Evolutionary conservation across 2,797 vertebrate species (phyloP).

Genomic region (Phylloscopus collybita): DNA sequence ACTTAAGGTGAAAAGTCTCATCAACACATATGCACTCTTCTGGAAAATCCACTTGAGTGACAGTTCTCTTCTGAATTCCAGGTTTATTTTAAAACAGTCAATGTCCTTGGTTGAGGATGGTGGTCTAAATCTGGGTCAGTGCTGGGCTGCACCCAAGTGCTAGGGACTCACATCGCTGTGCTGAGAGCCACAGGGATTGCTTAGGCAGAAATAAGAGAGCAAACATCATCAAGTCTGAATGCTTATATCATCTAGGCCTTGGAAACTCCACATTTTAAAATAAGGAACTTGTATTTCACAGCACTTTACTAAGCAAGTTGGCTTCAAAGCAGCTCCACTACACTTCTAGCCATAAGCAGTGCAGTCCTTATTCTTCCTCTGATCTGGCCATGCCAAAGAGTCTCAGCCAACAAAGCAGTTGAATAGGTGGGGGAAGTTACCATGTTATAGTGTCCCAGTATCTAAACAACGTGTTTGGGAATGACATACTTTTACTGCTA

Average conservation of each 20-base stretch:
- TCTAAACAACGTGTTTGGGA: background rate
- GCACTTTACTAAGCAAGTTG: background rate
- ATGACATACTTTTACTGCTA: background rate
- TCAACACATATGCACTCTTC: background rate
- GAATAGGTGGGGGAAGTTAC: background rate
- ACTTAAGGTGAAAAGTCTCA: conserved; percentile 4
- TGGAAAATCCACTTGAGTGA: background rate
- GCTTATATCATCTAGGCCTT: background rate
- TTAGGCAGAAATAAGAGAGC: background rate
- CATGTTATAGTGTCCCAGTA: background rate
- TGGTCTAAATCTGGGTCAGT: background rate
- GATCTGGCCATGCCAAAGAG: background rate
- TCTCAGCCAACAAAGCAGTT: background rate
- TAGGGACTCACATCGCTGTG: background rate
- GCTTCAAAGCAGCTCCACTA: background rate
- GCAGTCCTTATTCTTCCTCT: background rate
- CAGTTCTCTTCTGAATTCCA: background rate
- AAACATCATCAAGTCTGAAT: background rate
- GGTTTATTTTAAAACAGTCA: background rate
- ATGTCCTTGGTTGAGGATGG: background rate
- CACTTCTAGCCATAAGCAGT: background rate
- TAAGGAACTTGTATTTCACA: background rate
- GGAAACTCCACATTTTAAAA: background rate
- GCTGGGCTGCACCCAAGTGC: background rate
- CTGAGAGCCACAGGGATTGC: background rate